These are phyloP conservation scores for Acanthurus leucopareius DNA, from an alignment of 2,797 vertebrate genomes.

Conservation along the genomic window DNA sequence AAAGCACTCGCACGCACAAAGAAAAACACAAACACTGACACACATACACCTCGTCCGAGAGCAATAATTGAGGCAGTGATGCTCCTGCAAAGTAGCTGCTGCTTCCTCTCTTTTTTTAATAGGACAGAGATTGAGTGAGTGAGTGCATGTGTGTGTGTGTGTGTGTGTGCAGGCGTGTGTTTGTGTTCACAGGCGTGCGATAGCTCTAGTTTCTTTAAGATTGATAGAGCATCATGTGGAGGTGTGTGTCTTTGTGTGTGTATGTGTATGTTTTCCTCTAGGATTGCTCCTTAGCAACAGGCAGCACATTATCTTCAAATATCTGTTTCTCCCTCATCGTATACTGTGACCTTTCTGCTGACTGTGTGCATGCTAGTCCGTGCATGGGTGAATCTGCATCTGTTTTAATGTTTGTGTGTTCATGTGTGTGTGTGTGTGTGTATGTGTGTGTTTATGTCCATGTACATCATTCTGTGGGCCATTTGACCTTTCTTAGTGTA, in stretches of 20 bases:
- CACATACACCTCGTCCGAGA: background rate
- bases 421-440: constrained; percentile 1
- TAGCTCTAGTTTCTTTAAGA: constrained; percentile 61
- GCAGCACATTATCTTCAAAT: constrained; percentile 73
- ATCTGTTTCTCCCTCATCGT: constrained; percentile 60
- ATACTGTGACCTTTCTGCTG: constrained; percentile 73
- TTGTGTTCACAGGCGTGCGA: constrained; percentile 25
- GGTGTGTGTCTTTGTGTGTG: constrained; percentile 48
- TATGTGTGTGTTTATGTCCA: constrained; percentile 9
- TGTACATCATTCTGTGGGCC: constrained; percentile 47
- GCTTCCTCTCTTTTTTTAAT: constrained; percentile 29
- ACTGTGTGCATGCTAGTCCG: constrained; percentile 53
- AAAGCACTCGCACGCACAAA: constrained; percentile 9
- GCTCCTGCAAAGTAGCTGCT: constrained; percentile 45
- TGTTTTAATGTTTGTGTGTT: constrained; percentile 13
- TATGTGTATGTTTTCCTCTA: constrained; percentile 46
- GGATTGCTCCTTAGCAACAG: constrained; percentile 80
- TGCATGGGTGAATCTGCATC: constrained; percentile 54
- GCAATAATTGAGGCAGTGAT: constrained; percentile 31
- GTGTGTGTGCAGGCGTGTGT: background rate
- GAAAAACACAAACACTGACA: constrained; percentile 19
- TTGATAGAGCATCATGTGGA: constrained; percentile 55
- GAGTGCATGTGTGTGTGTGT: background rate
- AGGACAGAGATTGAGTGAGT: constrained; percentile 48
- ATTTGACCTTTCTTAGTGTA: constrained; percentile 70